Base-by-base conservation (phyloP, 2,797 vertebrate genomes). In the Lepilemur ruficaudatus region DNA sequence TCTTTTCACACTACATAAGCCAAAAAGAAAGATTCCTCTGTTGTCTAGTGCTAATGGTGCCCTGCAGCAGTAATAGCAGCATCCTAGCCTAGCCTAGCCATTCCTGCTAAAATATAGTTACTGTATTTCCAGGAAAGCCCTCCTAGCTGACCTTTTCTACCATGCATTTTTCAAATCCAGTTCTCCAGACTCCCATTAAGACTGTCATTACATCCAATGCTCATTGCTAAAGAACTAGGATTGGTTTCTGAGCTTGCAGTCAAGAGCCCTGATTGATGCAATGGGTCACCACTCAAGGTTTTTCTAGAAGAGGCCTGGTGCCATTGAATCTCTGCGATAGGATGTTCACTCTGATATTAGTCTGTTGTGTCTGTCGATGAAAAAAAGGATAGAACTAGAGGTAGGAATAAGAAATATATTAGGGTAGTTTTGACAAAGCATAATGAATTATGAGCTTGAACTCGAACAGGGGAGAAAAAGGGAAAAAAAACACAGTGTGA, bases 121-220 rank as follows among this genome's bases (percentile, higher is more conserved):
- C 67, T 94, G 65, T 76, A 38, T 61, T 94, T 92, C 41, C 41
- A 82, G 85, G 86, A 92, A 96, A 86, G 55, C 52, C 82, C 61
- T 91, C 50, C 70, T 81, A 76, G 30, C 41, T 91, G 89, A 91
- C 69, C 70, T 91, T 82, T 48, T 35, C 52, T 41, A 48, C 70
- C 46, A 89, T 57, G 87, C 50, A 70, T 88, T 96, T 96, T 97
- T 95, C 91, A 94, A 94, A 93, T 67, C n/a, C 61, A 52, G 50
- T 93, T 85, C 78, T 93, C 70, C 23, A 93, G 59, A 32, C 38
- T 96, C 75, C 87, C 75, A 43, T 93, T 92, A 97, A 70, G 46
- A 88, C 82, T 96, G 63, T 70, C 80, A 70, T 97, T 95, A 85
- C 63, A 95, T 89, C 94, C 85, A 59, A 65, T 91, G 89, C 88